A percentile compares a stretch with the other conserved stretches of the same genome.
These are phyloP conservation scores for Nomada goodeniana DNA, from an alignment of 2,888 invertebrate species.

Conservation along the genomic window DNA sequence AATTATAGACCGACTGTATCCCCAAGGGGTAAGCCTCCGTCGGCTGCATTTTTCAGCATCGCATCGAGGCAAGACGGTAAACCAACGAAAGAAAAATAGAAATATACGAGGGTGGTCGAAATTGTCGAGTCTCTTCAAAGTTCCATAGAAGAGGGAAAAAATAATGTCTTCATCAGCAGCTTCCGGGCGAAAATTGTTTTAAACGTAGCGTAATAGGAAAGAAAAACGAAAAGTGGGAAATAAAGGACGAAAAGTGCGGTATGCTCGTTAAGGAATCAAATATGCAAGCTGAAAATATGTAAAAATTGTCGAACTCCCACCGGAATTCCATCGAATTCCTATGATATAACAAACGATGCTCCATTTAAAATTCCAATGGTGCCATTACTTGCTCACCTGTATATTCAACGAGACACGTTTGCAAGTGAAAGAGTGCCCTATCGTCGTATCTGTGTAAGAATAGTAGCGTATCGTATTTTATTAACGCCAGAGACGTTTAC, in stretches of 20 bases:
- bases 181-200: conserved; percentile 11
- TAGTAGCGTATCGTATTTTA: not conserved
- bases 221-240: not conserved
- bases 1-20: conserved; percentile 18
- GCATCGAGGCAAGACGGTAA: conserved; percentile 35
- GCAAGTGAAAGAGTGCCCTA: conserved; percentile 21
- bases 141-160: not conserved
- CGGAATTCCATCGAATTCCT: conserved; percentile 13
- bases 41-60: conserved; percentile 33
- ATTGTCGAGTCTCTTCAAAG: not conserved
- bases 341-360: conserved; percentile 33
- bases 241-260: not conserved
- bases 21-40: conserved; percentile 15
- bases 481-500: not conserved
- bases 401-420: conserved; percentile 28
- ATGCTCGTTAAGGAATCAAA: conserved; percentile 4
- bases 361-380: conserved; percentile 52
- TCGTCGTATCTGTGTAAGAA: not conserved
- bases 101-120: not conserved
- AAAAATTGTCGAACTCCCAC: conserved; percentile 4
- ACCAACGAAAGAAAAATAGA: not conserved
- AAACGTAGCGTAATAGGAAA: not conserved
- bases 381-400: conserved; percentile 40
- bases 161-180: conserved; percentile 1
- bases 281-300: conserved; percentile 13